A percentile compares a stretch with the other conserved stretches of the same genome.
These are phyloP conservation scores for Engraulis encrasicolus DNA, from an alignment of 2,113 vertebrate species.

Conservation along the genomic window DNA sequence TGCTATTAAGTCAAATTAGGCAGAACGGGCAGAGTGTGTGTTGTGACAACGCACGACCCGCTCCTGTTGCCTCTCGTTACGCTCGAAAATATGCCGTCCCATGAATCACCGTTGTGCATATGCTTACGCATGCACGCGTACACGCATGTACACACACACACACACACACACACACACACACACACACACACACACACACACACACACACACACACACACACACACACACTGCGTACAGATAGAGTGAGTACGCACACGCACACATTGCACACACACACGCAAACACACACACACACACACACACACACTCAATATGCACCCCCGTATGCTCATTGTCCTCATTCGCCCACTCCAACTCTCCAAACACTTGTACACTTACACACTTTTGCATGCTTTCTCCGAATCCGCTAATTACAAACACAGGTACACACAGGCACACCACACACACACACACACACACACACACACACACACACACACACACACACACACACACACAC, in stretches of 20 bases:
- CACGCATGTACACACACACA: not conserved
- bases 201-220: not conserved
- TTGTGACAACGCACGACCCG: constrained; percentile 30
- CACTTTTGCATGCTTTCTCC: too few species aligned
- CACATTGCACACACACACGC: too few species aligned
- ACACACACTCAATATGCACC: too few species aligned
- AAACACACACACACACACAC: too few species aligned
- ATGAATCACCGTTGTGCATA: not conserved
- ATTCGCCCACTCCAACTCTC: too few species aligned
- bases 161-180: not conserved
- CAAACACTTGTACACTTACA: too few species aligned
- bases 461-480: not conserved
- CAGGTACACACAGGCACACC: not conserved
- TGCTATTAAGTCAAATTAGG: constrained; percentile 35
- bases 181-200: not conserved
- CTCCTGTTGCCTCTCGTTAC: constrained; percentile 18
- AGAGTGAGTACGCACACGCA: too few species aligned
- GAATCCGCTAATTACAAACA: too few species aligned
- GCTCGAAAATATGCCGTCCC: not conserved
- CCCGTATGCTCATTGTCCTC: too few species aligned
- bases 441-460: too few species aligned
- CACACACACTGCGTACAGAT: too few species aligned
- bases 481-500: not conserved
- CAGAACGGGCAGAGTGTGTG: not conserved
- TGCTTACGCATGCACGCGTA: not conserved